Evolutionary conservation across 2,797 vertebrate genomes (phyloP), one percentile per base, ranked within the genome.

Genomic region (Chanos chanos): DNA sequence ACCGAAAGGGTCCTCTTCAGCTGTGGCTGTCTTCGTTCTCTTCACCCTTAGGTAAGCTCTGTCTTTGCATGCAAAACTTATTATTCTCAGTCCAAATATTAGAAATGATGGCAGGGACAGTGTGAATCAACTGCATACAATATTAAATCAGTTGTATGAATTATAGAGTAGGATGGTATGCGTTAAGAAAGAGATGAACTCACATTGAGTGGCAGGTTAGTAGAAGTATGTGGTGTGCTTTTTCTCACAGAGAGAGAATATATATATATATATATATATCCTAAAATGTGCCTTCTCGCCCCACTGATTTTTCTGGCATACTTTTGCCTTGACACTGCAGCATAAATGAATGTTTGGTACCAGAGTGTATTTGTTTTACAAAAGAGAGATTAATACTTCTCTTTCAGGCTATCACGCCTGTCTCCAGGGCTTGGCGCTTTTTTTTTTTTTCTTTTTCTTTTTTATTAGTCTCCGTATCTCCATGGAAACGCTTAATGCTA

Each of bases 401-500:
- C 3, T 61, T 16, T 15, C 54, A 66, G 58, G 59, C 39, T 71
- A 61, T 39, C 54, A 62, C 53, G 48, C 43, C 47, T 66, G 56
- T 70, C 75, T 69, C 59, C 52, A 63, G 71, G 77, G 67, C 30
- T 21, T n/a, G n/a, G n/a, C n/a, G n/a, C n/a, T n/a, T 55, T 33
- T 16, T 5, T 24, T 16, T 39, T 7, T 7, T 50, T 21, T 12
- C 53, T 21, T 31, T 51, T 19, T 52, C 21, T 69, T 73, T 82
- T 78, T 78, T 76, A 74, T 73, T 66, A 75, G 75, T 68, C 72
- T 68, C 64, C 71, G 58, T 77, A 79, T 83, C 77, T 65, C 75
- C 72, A 81, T 74, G 79, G 77, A 82, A 74, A 79, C 66, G 65
- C 75, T 77, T 78, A 76, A 81, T 77, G 74, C 66, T 55, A 41